Conservation (phyloP, 1,140 invertebrate species). For the Chlorops oryzae region DNA sequence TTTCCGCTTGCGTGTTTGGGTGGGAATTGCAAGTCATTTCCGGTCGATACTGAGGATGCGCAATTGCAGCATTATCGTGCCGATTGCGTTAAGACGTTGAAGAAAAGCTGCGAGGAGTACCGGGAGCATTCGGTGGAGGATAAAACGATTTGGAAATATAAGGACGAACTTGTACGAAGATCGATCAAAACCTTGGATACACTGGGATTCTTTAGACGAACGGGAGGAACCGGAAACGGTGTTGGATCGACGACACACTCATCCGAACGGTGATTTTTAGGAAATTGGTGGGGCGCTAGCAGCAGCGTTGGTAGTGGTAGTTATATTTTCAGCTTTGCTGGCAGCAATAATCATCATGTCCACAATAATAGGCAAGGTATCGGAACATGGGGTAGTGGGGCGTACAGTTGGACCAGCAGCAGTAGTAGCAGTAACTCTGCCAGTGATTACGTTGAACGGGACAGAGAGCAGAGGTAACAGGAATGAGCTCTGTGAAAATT, state of each 20-base stretch:
- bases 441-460: too few relatives aligned
- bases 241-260: conserved; percentile 37
- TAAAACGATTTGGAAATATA: conserved; percentile 82
- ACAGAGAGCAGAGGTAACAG: too few relatives aligned
- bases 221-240: conserved; percentile 26
- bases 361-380: not conserved
- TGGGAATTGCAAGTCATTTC: conserved; percentile 77
- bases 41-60: conserved; percentile 74
- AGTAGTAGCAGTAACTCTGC: conserved; percentile 4
- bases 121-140: conserved; percentile 76
- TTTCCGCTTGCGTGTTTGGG: conserved; percentile 85
- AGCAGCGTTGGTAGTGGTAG: not conserved
- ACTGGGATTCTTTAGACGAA: conserved; percentile 63
- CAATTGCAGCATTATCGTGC: conserved; percentile 90
- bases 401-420: conserved; percentile 18
- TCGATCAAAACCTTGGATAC: conserved; percentile 64
- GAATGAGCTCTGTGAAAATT: too few relatives aligned
- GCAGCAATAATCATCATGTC: too few relatives aligned
- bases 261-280: conserved; percentile 41
- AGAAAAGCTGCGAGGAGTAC: conserved; percentile 79
- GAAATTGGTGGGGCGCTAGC: conserved; percentile 15
- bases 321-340: not conserved
- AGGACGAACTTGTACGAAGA: conserved; percentile 63
- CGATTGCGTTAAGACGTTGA: conserved; percentile 83
- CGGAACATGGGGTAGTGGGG: conserved; percentile 8